Conservation (phyloP, 35 echinoderm and acorn worm genomes). For the Apostichopus parvimensis region DNA sequence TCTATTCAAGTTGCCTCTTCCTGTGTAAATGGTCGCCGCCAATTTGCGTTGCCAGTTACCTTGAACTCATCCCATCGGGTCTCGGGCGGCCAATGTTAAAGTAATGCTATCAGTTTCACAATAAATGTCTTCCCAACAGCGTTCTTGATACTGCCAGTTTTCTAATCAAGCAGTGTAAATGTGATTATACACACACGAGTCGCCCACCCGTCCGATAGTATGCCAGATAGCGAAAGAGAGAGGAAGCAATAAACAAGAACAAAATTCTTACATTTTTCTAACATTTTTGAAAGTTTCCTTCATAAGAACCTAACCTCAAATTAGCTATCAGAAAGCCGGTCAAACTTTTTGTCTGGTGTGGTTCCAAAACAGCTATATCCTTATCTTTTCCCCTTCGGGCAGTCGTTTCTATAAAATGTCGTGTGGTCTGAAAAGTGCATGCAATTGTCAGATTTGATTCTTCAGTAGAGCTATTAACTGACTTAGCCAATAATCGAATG, state of each 20-base stretch:
- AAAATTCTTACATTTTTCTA: not conserved
- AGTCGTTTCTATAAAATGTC: constrained; percentile 23
- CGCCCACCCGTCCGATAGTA: not conserved
- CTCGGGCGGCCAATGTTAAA: constrained; percentile 2
- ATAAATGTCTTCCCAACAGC: constrained; percentile 32
- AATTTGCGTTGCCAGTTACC: not conserved
- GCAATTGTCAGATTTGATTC: constrained; percentile 14
- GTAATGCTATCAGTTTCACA: constrained; percentile 11
- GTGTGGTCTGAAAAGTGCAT: constrained; percentile 19
- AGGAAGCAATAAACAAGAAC: not conserved
- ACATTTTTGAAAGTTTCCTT: not conserved
- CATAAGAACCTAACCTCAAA: not conserved
- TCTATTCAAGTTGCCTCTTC: not conserved
- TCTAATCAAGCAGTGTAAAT: constrained; percentile 15
- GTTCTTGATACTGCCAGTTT: not conserved
- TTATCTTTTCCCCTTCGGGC: constrained; percentile 26
- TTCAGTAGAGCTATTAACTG: not conserved
- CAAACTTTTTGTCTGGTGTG: not conserved
- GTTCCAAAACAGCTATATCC: not conserved
- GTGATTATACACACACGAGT: not conserved
- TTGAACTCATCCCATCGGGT: constrained; percentile 21
- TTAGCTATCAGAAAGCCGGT: not conserved
- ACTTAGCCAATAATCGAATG: not conserved
- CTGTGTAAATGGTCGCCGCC: not conserved
- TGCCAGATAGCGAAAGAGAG: not conserved